Conservation (phyloP, 2,797 vertebrate genomes). For the Molossus molossus region DNA sequence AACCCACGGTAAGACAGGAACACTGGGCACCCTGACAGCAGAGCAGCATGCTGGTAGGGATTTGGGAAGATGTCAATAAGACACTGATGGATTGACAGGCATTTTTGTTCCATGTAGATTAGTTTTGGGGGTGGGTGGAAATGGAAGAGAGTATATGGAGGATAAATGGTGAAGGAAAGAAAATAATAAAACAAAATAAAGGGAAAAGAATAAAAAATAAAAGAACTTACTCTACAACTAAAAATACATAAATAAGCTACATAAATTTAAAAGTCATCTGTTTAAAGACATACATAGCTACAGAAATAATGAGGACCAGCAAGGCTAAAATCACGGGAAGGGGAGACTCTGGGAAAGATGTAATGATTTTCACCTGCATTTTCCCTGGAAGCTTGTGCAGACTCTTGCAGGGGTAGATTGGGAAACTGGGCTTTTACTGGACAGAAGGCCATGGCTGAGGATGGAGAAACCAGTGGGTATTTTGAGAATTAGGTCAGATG, state of each 20-base stretch:
- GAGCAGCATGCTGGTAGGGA: neutral
- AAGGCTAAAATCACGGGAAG: neutral
- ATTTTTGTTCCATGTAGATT: conserved; percentile 25
- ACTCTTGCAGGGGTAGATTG: neutral
- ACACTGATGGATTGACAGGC: neutral
- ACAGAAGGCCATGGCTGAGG: neutral
- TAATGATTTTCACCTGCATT: neutral
- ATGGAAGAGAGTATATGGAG: no score
- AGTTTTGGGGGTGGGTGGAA: neutral
- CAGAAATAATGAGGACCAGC: neutral
- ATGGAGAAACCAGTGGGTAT: neutral
- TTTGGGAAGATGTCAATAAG: neutral
- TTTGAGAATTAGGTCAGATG: neutral
- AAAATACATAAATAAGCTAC: neutral
- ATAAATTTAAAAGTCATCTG: neutral
- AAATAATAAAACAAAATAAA: no score
- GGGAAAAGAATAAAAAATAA: neutral
- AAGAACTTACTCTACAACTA: neutral
- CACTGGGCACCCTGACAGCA: neutral
- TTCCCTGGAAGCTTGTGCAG: neutral
- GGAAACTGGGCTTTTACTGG: neutral
- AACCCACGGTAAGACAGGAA: neutral
- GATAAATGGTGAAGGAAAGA: no score
- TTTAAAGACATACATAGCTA: neutral
- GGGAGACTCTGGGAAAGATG: neutral